Conservation (phyloP, 2,888 invertebrate genomes). For the Thecocarcelia acutangulata region DNA sequence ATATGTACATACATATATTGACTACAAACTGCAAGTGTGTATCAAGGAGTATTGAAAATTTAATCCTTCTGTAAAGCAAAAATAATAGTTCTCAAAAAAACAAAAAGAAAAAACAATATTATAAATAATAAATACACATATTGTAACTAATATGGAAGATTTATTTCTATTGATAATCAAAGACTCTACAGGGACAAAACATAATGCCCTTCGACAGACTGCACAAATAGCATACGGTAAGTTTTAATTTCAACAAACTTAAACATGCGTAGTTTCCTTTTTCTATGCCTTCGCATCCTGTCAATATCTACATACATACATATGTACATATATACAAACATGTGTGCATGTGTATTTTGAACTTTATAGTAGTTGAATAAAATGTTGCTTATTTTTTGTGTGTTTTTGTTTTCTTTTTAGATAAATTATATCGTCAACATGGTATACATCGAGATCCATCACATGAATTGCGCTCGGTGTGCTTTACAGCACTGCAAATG, state of each 20-base stretch:
- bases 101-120: neutral
- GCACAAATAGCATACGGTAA: constrained; percentile 94
- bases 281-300: constrained; percentile 48
- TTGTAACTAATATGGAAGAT: constrained; percentile 88
- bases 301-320: neutral
- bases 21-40: no score
- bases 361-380: constrained; percentile 1
- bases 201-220: constrained; percentile 87
- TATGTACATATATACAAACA: constrained; percentile 14
- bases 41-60: constrained; percentile 4
- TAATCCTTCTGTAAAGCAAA: neutral
- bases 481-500: constrained; percentile 91
- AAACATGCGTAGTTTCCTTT: constrained; percentile 54
- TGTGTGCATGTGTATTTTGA: neutral
- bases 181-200: constrained; percentile 91
- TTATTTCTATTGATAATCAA: constrained; percentile 91
- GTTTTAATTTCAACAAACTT: constrained; percentile 66
- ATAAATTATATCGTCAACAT: constrained; percentile 90
- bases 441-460: constrained; percentile 89
- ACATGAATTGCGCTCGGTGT: constrained; percentile 91
- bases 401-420: constrained; percentile 83
- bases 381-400: neutral
- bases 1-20: no score
- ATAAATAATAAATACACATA: neutral
- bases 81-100: neutral